Evolutionary conservation across 2,888 invertebrate genomes (phyloP).

Genomic region (Erebia ligea): DNA sequence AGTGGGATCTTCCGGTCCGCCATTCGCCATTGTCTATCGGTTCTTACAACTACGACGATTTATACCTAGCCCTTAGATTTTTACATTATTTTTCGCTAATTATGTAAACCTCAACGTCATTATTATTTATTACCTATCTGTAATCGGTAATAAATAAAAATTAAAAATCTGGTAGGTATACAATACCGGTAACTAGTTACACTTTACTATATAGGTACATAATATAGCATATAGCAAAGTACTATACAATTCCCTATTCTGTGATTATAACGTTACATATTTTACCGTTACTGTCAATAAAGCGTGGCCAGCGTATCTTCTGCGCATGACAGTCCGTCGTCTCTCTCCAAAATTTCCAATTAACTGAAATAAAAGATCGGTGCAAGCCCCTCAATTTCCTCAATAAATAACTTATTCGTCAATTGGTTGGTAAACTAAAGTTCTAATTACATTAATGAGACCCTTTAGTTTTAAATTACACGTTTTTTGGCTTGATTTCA

Average conservation of each 20-base stretch:
- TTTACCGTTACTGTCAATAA: constrained; percentile 39
- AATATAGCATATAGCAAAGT: no score
- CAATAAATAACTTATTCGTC: neutral
- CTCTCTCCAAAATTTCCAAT: neutral
- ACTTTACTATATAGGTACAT: no score
- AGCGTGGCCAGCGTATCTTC: constrained; percentile 59
- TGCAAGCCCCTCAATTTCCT: neutral
- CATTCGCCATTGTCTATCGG: no score
- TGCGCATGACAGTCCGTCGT: constrained; percentile 61
- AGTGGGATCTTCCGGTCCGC: no score
- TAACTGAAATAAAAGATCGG: neutral
- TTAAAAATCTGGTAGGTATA: neutral
- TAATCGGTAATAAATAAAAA: neutral
- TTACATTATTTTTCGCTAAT: no score
- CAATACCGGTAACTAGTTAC: neutral
- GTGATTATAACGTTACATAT: constrained; percentile 22
- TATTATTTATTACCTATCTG: no score
- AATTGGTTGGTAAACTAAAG: neutral
- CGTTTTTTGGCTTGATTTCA: no score
- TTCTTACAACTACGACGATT: no score
- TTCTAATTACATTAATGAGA: neutral
- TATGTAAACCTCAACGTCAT: no score
- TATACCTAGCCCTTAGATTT: neutral
- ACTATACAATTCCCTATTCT: no score
- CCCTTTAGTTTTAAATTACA: neutral